These are phyloP conservation scores for Anagyrus pseudococci DNA, from an alignment of 2,888 invertebrate genomes.

Conservation along the genomic window DNA sequence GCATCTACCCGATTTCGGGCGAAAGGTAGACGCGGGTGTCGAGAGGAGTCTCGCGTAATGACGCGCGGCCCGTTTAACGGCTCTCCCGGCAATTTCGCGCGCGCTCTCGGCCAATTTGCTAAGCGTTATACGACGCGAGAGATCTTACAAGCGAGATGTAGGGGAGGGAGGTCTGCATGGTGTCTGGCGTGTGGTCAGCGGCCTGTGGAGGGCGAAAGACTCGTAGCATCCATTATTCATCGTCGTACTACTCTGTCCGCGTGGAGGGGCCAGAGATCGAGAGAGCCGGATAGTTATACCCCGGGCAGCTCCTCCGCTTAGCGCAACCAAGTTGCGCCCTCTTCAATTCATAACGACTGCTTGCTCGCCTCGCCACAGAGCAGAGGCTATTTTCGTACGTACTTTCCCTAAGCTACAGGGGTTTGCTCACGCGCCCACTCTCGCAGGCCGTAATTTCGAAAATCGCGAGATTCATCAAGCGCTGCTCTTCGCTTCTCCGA, in stretches of 20 bases:
- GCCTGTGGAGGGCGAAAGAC: slow-evolving; percentile 45
- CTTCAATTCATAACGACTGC: not conserved
- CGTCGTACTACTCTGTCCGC: slow-evolving; percentile 49
- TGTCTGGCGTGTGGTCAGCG: slow-evolving; percentile 29
- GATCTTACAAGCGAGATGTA: slow-evolving; percentile 51
- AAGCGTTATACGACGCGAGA: slow-evolving; percentile 55
- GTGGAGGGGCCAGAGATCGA: slow-evolving; percentile 19
- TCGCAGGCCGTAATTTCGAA: too few relatives aligned
- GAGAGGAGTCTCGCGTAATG: slow-evolving; percentile 52
- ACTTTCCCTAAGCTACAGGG: too few relatives aligned
- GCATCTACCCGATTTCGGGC: not conserved
- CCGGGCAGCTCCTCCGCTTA: slow-evolving; percentile 24
- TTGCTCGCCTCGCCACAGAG: not conserved
- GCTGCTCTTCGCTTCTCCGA: too few relatives aligned
- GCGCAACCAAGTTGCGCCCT: slow-evolving; percentile 11
- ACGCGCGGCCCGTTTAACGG: slow-evolving; percentile 31
- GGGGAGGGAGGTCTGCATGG: too few relatives aligned
- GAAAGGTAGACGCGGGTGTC: not conserved
- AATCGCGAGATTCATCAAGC: too few relatives aligned
- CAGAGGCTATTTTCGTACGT: not conserved
- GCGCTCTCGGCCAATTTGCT: slow-evolving; percentile 57
- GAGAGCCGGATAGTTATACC: not conserved
- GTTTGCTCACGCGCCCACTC: too few relatives aligned
- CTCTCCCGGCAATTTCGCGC: slow-evolving; percentile 52
- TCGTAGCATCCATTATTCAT: slow-evolving; percentile 60